phyloP scores from a whole-genome alignment of 2,888 invertebrate genomes.

The Andrena fulva region DNA sequence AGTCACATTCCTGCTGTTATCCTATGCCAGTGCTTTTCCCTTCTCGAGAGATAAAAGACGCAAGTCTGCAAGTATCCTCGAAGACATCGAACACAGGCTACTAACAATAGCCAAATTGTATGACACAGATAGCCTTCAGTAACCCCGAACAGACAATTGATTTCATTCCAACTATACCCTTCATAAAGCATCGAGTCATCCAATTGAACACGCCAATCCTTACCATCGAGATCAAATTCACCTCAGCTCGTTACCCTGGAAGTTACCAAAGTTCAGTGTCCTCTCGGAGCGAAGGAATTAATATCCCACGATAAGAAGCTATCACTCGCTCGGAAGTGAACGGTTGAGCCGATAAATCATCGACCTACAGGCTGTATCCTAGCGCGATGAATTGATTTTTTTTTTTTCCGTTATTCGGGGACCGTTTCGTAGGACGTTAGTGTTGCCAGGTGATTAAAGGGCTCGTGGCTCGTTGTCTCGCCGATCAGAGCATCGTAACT shows the following conservation, averaged over 20 bases:
- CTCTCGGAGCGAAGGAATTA: conserved; percentile 9
- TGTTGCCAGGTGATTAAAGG: conserved; percentile 22
- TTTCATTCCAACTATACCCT: too few relatives aligned
- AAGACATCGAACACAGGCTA: too few relatives aligned
- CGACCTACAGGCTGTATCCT: neutral
- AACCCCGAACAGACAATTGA: too few relatives aligned
- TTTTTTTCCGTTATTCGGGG: conserved; percentile 33
- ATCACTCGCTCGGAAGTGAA: conserved; percentile 27
- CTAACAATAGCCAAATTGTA: too few relatives aligned
- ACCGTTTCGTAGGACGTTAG: conserved; percentile 31
- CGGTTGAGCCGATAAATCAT: conserved; percentile 6
- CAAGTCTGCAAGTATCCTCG: too few relatives aligned
- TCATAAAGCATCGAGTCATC: neutral
- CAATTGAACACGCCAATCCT: neutral
- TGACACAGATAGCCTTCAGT: too few relatives aligned
- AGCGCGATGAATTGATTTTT: conserved; percentile 15
- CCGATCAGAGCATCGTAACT: conserved; percentile 7
- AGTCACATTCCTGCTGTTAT: too few relatives aligned
- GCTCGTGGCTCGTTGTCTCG: neutral
- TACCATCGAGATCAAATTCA: neutral
- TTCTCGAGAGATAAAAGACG: too few relatives aligned
- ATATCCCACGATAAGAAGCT: conserved; percentile 20
- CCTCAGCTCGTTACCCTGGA: too few relatives aligned
- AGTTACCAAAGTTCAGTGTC: conserved; percentile 15
- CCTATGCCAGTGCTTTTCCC: too few relatives aligned